These are phyloP conservation scores for Drosophila lini DNA, from an alignment of 1,140 invertebrate species.

Conservation along the genomic window DNA sequence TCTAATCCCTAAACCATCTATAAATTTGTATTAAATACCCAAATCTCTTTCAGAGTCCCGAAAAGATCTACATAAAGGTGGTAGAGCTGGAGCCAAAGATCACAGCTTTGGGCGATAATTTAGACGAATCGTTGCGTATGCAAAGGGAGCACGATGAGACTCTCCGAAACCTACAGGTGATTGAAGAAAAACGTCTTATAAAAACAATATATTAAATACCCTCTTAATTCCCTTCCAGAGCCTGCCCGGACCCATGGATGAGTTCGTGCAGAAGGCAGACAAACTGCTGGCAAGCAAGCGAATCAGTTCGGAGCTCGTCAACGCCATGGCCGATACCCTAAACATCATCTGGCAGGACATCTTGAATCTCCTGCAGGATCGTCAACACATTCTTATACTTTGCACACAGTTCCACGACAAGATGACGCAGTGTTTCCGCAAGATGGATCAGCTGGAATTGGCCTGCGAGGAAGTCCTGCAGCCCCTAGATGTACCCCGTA, in stretches of 20 bases:
- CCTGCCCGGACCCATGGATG: constrained; percentile 96
- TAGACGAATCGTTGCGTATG: constrained; percentile 91
- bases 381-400: constrained; percentile 91
- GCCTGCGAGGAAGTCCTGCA: constrained; percentile 87
- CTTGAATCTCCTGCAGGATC: constrained; percentile 90
- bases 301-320: constrained; percentile 92
- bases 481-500: constrained; percentile 88
- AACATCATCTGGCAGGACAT: constrained; percentile 95
- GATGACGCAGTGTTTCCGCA: constrained; percentile 88
- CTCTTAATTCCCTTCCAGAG: constrained; percentile 86
- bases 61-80: constrained; percentile 93
- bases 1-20: not conserved
- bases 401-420: constrained; percentile 90
- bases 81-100: constrained; percentile 94
- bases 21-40: constrained; percentile 19
- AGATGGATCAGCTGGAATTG: constrained; percentile 89
- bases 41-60: constrained; percentile 88
- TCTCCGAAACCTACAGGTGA: constrained; percentile 92
- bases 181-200: not conserved
- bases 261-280: constrained; percentile 94
- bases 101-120: constrained; percentile 91
- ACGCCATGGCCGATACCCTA: constrained; percentile 95
- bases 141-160: constrained; percentile 93
- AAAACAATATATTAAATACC: not conserved
- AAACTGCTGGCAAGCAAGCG: constrained; percentile 91